phyloP scores from a whole-genome alignment of 2,797 vertebrate species.

The Sebastes itinus region DNA sequence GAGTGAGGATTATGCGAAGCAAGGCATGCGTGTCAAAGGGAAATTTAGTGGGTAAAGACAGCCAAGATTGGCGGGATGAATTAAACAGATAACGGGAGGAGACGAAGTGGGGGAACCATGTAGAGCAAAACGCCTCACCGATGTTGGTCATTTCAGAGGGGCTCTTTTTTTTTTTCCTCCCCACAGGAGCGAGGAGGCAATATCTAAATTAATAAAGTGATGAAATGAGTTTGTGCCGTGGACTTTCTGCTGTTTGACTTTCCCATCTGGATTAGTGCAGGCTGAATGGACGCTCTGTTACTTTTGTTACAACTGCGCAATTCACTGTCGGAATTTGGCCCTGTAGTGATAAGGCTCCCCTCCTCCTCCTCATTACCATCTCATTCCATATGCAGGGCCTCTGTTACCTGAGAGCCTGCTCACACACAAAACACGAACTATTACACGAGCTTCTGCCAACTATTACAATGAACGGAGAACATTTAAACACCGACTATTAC shows the following conservation, averaged over 20 bases:
- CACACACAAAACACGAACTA: conserved; percentile 78
- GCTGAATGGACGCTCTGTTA: conserved; percentile 89
- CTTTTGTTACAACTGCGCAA: conserved; percentile 87
- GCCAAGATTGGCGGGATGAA: conserved; percentile 88
- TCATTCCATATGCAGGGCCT: conserved; percentile 81
- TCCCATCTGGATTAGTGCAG: conserved; percentile 91
- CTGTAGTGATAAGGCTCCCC: conserved; percentile 75
- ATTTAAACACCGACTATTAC: conserved; percentile 77
- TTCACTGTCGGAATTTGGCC: conserved; percentile 87
- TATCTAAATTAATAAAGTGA: conserved; percentile 89
- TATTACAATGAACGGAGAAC: conserved; percentile 74
- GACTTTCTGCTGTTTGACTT: conserved; percentile 92
- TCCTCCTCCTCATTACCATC: conserved; percentile 80
- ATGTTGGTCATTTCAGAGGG: conserved; percentile 86
- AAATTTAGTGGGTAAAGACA: conserved; percentile 90
- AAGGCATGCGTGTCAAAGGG: conserved; percentile 90
- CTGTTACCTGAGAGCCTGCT: conserved; percentile 81
- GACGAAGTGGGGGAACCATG: conserved; percentile 81
- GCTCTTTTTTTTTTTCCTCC: conserved; percentile 65
- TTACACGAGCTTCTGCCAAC: conserved; percentile 75
- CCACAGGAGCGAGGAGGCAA: conserved; percentile 82
- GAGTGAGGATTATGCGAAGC: conserved; percentile 87
- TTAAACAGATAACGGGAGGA: conserved; percentile 86
- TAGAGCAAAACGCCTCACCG: conserved; percentile 83
- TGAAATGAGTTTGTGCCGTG: conserved; percentile 88